Evolutionary conservation across 2,113 vertebrate genomes (phyloP), one percentile per base, ranked within the genome.

Genomic region (Corynorhinus townsendii): DNA sequence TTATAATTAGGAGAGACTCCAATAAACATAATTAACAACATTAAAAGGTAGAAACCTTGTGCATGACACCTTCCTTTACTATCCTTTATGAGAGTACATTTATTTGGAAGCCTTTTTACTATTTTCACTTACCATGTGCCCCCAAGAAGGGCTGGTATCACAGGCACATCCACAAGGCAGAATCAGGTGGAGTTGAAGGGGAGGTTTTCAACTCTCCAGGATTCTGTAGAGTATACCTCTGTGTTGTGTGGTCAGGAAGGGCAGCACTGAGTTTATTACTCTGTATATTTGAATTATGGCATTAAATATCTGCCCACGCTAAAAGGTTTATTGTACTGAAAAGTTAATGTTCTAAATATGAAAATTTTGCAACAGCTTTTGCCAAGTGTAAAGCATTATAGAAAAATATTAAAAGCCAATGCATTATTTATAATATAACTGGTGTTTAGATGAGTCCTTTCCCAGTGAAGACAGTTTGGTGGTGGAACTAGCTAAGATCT

Each of bases 321-420:
- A 76, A 89, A 94, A 86, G 19, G 24, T 90, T 95, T 94, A 59
- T 69, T 86, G 19, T 68, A 33, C 35, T 59, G 28, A 52, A 22
- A 35, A 94, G 11, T 64, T 81, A 69, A 69, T 83, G 24, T 66
- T 94, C 66, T 90, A 90, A 86, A 66, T 94, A 89, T 54, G 54
- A 86, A 93, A 43, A 69, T 33, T 81, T 88, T 47, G 40, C 19
- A 72, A 76, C 38, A 62, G 69, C 1, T 6, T 83, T 96, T 92
- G 54, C 71, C 71, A 83, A 92, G 83, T 68, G 59, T 82, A 90
- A 95, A 89, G 30, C 79, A 75, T 20, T 89, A 19, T 79, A 83
- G 82, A 54, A 75, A 81, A 82, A 43, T 26, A 30, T 59, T 52
- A 72, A 82, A 89, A 47, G 16, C 52, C 66, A 95, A 20, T 62